A percentile compares a stretch with the other conserved stretches of the same genome.
These are phyloP conservation scores for Branchipolynoe longqiensis DNA, from an alignment of 2,888 invertebrate genomes.

Conservation along the genomic window DNA sequence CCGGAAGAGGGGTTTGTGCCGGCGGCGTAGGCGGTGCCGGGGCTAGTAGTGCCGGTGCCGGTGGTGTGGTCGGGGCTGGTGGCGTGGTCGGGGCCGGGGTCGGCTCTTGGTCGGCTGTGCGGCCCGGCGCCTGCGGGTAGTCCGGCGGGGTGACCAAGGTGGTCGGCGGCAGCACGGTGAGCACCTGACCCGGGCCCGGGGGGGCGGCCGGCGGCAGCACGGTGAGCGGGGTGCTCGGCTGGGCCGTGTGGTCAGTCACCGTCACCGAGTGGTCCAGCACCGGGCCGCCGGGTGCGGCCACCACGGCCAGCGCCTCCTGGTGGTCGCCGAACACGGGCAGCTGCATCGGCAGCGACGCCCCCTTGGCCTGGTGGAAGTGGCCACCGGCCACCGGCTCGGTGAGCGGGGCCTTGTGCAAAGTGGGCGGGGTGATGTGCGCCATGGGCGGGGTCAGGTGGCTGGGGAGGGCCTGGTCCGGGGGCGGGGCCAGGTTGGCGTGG, in stretches of 20 bases:
- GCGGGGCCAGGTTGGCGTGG: constrained; percentile 28
- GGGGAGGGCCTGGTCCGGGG: constrained; percentile 26
- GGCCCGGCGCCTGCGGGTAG: neutral
- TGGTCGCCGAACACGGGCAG: neutral
- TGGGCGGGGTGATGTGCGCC: constrained; percentile 12
- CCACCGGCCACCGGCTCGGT: neutral
- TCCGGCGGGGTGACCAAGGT: constrained; percentile 31
- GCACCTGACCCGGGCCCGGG: neutral
- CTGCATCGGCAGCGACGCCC: neutral
- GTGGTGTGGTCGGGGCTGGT: neutral
- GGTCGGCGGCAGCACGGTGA: neutral
- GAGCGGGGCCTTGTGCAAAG: neutral
- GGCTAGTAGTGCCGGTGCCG: neutral
- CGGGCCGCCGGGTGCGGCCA: neutral
- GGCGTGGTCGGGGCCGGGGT: neutral
- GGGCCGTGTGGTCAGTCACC: constrained; percentile 36
- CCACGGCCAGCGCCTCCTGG: neutral
- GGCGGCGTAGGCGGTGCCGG: no score
- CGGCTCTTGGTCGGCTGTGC: constrained; percentile 37
- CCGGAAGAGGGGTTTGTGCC: no score
- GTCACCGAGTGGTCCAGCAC: constrained; percentile 39
- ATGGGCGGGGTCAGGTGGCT: constrained; percentile 27
- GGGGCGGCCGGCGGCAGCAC: constrained; percentile 36
- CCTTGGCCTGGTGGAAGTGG: neutral
- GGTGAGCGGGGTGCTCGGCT: constrained; percentile 51